Evolutionary conservation across 2,888 invertebrate genomes (phyloP).

Genomic region (Neoascia interrupta): DNA sequence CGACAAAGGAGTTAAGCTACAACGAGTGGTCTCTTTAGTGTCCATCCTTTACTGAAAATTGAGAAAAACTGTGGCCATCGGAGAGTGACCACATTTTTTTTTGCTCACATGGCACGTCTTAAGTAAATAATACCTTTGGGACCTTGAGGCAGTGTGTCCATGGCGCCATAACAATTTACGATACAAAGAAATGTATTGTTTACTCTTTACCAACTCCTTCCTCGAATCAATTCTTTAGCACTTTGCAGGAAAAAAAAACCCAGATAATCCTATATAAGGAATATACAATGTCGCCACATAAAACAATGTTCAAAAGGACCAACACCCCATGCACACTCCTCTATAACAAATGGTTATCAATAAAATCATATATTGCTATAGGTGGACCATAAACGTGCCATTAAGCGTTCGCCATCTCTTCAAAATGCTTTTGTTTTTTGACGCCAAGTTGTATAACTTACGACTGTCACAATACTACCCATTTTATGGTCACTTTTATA

Average conservation of each 20-base stretch:
- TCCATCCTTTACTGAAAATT: no score
- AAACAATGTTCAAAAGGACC: slow-evolving; percentile 20
- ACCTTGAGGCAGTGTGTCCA: slow-evolving; percentile 15
- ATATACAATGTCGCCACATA: slow-evolving; percentile 18
- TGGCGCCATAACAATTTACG: slow-evolving; percentile 60
- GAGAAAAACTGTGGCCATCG: no score
- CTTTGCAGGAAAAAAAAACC: not conserved
- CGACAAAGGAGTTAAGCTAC: no score
- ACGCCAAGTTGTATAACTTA: slow-evolving; percentile 49
- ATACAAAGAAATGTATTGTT: not conserved
- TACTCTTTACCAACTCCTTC: not conserved
- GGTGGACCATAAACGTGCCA: slow-evolving; percentile 58
- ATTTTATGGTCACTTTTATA: slow-evolving; percentile 63
- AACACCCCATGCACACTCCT: no score
- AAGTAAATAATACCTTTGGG: not conserved
- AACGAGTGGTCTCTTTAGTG: no score
- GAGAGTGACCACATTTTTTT: no score
- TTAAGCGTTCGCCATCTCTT: slow-evolving; percentile 23
- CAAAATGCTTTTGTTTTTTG: slow-evolving; percentile 23
- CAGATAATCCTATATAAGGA: no score
- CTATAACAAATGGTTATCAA: slow-evolving; percentile 52
- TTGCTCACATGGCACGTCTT: no score
- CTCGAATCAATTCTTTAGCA: not conserved
- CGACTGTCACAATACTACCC: slow-evolving; percentile 38
- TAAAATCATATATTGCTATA: slow-evolving; percentile 60